Evolutionary conservation across 2,113 vertebrate genomes (phyloP), one percentile per base, ranked within the genome.

Genomic region (Shinisaurus crocodilurus): DNA sequence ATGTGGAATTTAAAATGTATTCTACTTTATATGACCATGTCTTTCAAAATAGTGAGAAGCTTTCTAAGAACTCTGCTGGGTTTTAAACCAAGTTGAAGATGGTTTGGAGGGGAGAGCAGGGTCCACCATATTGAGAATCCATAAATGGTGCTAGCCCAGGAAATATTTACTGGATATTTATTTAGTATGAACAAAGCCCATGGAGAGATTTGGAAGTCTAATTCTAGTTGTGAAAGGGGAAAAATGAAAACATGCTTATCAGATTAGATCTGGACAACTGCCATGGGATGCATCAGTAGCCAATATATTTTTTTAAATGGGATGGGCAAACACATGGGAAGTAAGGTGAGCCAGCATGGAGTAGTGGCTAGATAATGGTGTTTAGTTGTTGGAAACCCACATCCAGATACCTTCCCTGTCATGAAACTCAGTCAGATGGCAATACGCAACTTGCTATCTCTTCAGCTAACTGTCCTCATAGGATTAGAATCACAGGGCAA

Each of bases 41-140:
- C 87, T 88, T 92, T 77, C 0, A 1, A 16, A 90, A 76, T n/a
- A 85, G 81, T 27, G 45, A 40, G 80, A 77, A 87, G 37, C 54
- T 65, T 72, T 43, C 54, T 18, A 90, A 92, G 45, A 57, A 70
- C 79, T 90, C 80, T 91, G 57, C 69, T 85, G 32, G 37, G 88
- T 95, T 92, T 92, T 86, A 83, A 85, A 18, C 8, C 27, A 88
- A 76, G 6, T 18, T 82, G 54, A 76, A 20, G 27, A 65, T 60
- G 18, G 8, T 63, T 60, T 18, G 50, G 37, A 54, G 54, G 23
- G n/a, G 3, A 48, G 10, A 23, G 9, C 9, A 27, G 5, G 65
- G 23, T 50, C 25, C 9, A 37, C 13, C 27, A n/a, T 72, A 13
- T 6, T 50, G 25, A 81, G 79, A 79, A 34, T n/a, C 29, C 57